Base-by-base conservation (phyloP, 2,113 vertebrate genomes). In the Paralichthys olivaceus region DNA sequence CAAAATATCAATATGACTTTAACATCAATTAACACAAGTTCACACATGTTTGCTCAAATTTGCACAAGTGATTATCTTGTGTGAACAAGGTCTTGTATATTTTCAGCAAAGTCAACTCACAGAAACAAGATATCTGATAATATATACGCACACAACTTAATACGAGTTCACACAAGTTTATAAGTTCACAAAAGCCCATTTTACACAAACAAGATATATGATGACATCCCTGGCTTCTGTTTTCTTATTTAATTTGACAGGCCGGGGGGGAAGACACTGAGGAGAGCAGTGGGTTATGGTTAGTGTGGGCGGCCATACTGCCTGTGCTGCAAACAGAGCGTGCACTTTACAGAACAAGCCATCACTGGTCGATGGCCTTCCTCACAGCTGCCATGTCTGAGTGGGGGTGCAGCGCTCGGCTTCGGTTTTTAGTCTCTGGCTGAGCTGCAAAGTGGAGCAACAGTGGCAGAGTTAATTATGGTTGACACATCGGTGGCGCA, bases 391-490 rank as follows among this genome's bases (percentile, higher is more conserved):
- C 60, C 19, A 45, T 40, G 43, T 71, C 56, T 14, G 62, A 66
- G 59, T 0, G 26, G 11, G 81, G 32, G 54, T 15, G 0, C 7
- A 0, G 55, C 45, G 37, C 37, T 55, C 20, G 1, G 75, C 62
- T 69, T 75, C 5, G 78, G 61, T 53, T 61, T 76, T 0, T 45
- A 40, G 20, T 25, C 64, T 54, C 56, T 29, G 53, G 51, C 51
- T 72, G 55, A 32, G 29, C 54, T 76, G 68, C 69, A 79, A 75
- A 87, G 80, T 80, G 77, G 74, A 77, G 84, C 75, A 79, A 81
- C 65, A 79, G 65, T 71, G 74, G 72, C 66, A 59, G 69, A 86
- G 72, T 87, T 87, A 87, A 87, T 91, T 89, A 84, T 64, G 79
- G 85, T 60, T 84, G 84, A 84, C 84, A 69, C 69, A 43, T 61